Base-by-base conservation (phyloP, 2,888 invertebrate genomes). In the Ormyrus nitidulus region DNA sequence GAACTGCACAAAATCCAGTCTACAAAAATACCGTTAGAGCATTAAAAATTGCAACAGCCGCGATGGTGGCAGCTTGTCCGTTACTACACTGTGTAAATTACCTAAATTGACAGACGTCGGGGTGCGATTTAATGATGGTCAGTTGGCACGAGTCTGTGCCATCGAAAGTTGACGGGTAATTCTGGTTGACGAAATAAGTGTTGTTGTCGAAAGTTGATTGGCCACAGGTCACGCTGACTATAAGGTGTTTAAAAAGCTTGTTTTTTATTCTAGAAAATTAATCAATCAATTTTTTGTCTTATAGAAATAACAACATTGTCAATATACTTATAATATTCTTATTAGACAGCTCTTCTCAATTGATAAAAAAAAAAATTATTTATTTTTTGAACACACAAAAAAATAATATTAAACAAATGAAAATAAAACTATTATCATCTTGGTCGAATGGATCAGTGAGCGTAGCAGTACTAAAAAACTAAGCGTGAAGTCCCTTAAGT, bases 41-140 rank as follows among this genome's bases (percentile, higher is more conserved):
- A 51, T 53, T 34, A 48, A n/a, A 46, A 34, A 3, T 61, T 34
- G 8, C 34, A 19, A 34, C 2, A 34, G 34, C 34, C 34, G 34
- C 34, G 34, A 1, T 2, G 34, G 34, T 34, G 34, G 34, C 34
- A 34, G 34, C 34, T 34, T 34, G 13, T 13, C 11, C 19, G 19
- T 34, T 6, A 53, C 34, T 34, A 34, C 46, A 6, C 5, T 3
- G 46, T 7, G 11, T 46, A 34, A 58, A 82, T 86, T 90, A 95
- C 95, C 96, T 94, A 86, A 96, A 93, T 88, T 97, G 97, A 85
- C 97, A 97, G 13, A 97, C 94, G 85, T 96, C 95, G 0, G 94
- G 94, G 87, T 95, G 94, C 3, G 94, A 91, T 89, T 97, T 97
- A 69, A 95, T 90, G 9, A 97, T 92, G 0, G 96, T 96, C 6